These are phyloP conservation scores for Solenopsis fugax DNA, from an alignment of 1,140 invertebrate genomes.

Conservation along the genomic window DNA sequence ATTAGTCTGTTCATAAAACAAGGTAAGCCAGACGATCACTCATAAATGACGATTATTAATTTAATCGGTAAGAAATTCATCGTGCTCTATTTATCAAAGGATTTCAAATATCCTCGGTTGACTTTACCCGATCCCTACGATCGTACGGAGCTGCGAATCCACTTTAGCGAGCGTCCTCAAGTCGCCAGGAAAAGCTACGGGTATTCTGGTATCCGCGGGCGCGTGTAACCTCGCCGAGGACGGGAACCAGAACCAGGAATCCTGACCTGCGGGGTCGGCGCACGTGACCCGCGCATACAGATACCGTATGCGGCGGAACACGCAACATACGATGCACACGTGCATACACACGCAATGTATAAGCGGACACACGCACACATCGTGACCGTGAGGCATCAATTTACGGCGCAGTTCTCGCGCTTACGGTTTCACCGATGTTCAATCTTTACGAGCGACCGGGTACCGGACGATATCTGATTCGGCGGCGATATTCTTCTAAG, in stretches of 20 bases:
- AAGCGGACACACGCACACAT: neutral
- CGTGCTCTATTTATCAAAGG: constrained; percentile 4
- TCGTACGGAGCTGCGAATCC: constrained; percentile 4
- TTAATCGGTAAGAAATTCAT: constrained; percentile 5
- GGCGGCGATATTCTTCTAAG: constrained; percentile 35
- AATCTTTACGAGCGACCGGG: constrained; percentile 60
- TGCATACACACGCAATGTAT: neutral
- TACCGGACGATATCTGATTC: constrained; percentile 67
- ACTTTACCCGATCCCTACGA: neutral
- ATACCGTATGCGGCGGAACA: constrained; percentile 62
- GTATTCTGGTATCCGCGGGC: constrained; percentile 37
- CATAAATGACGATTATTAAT: constrained; percentile 32
- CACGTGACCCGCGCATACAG: constrained; percentile 63
- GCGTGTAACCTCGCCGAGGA: constrained; percentile 13
- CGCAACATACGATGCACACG: constrained; percentile 64
- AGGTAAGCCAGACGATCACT: neutral
- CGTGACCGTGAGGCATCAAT: constrained; percentile 63
- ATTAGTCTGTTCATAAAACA: neutral
- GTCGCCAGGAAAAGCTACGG: constrained; percentile 25
- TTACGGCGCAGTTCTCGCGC: constrained; percentile 59
- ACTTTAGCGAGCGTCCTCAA: constrained; percentile 10
- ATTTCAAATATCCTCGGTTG: constrained; percentile 8
- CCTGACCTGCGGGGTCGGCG: constrained; percentile 64
- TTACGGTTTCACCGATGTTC: constrained; percentile 71
- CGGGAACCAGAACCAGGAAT: constrained; percentile 63